Evolutionary conservation across 2,888 invertebrate genomes (phyloP).

Genomic region (Drosophila robusta): DNA sequence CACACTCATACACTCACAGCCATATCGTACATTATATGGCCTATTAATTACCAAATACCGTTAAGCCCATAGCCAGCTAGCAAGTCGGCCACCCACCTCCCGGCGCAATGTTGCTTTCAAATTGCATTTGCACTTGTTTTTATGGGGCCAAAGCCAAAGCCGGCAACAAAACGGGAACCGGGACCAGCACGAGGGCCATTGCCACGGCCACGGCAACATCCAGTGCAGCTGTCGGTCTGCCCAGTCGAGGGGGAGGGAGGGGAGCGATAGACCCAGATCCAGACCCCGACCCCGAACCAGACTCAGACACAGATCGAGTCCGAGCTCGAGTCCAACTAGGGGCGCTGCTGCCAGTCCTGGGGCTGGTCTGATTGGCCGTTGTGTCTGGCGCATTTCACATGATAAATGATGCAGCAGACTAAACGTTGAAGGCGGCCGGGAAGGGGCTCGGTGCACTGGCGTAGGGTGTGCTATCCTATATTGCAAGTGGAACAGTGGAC

Average conservation of each 20-base stretch:
- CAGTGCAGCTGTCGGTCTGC: conserved; percentile 57
- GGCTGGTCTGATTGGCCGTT: conserved; percentile 65
- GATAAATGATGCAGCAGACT: conserved; percentile 78
- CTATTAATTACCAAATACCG: conserved; percentile 78
- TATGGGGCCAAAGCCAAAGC: conserved; percentile 60
- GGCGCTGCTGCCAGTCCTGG: conserved; percentile 44
- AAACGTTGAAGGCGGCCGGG: conserved; percentile 59
- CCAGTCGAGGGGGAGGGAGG: conserved; percentile 1
- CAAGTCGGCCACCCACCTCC: conserved; percentile 34
- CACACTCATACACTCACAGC: conserved; percentile 14
- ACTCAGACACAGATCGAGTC: conserved; percentile 16
- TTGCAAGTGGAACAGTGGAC: not conserved
- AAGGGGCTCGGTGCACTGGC: not conserved
- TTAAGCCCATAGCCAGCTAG: conserved; percentile 56
- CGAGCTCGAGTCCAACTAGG: conserved; percentile 15
- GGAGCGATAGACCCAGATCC: no score
- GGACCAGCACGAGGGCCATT: conserved; percentile 4
- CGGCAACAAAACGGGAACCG: conserved; percentile 6
- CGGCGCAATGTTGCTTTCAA: conserved; percentile 71
- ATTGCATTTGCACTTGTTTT: conserved; percentile 79
- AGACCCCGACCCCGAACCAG: not conserved
- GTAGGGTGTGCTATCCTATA: not conserved
- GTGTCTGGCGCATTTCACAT: conserved; percentile 79
- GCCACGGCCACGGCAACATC: conserved; percentile 40
- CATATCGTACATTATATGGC: conserved; percentile 78